These are phyloP conservation scores for Phenganax subtilis DNA, from an alignment of 92 coral and sea anemone genomes.

Conservation along the genomic window DNA sequence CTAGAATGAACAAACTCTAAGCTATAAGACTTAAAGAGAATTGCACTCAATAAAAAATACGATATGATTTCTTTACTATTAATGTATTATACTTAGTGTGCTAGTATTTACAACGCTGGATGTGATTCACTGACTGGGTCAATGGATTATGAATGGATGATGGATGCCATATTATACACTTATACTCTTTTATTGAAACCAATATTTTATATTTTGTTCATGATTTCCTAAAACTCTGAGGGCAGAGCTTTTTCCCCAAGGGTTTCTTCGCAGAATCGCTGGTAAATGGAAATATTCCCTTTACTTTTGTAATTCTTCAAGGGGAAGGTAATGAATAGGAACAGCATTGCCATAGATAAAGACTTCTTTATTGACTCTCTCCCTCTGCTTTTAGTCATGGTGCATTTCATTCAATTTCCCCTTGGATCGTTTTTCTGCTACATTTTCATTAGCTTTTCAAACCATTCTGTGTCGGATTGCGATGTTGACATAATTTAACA, in stretches of 20 bases:
- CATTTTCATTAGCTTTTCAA: not conserved
- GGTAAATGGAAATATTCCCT: slow-evolving; percentile 25
- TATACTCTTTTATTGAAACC: not conserved
- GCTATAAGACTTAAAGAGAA: too few relatives aligned
- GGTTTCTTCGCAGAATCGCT: slow-evolving; percentile 26
- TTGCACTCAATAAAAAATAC: too few relatives aligned
- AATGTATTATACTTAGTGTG: too few relatives aligned
- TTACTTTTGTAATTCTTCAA: slow-evolving; percentile 14
- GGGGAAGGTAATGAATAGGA: slow-evolving; percentile 16
- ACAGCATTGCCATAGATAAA: slow-evolving; percentile 13
- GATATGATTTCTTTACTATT: too few relatives aligned
- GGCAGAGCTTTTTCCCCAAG: slow-evolving; percentile 15
- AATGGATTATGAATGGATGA: too few relatives aligned
- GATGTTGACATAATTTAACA: slow-evolving; percentile 14
- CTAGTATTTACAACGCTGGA: too few relatives aligned
- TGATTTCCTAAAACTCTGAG: not conserved
- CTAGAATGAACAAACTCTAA: too few relatives aligned
- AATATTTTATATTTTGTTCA: slow-evolving; percentile 21
- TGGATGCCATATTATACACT: too few relatives aligned
- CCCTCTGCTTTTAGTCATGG: not conserved
- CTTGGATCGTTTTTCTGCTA: not conserved
- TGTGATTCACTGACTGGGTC: too few relatives aligned
- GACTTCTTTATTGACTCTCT: slow-evolving; percentile 20
- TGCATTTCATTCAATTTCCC: slow-evolving; percentile 21
- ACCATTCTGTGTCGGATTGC: slow-evolving; percentile 4